These are phyloP conservation scores for Calyptomena viridis DNA, from an alignment of 2,113 vertebrate species.

Conservation along the genomic window DNA sequence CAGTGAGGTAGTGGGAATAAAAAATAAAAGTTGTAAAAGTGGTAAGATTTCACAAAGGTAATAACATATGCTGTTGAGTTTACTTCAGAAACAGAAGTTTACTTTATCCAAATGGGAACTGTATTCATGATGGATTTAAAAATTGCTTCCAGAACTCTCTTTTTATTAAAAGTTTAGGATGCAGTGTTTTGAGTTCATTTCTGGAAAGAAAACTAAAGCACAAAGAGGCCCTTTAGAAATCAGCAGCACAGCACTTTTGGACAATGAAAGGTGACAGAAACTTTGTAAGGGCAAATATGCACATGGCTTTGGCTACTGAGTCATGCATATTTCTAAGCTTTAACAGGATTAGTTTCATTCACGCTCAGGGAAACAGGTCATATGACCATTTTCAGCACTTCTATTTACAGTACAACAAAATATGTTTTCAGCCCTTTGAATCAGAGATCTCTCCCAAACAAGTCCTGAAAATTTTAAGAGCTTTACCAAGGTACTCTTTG, in stretches of 20 bases:
- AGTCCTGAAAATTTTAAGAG: background rate
- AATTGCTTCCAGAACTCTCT: background rate
- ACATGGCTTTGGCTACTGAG: background rate
- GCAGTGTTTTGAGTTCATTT: background rate
- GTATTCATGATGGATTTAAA: background rate
- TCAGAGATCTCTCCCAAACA: background rate
- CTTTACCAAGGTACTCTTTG: background rate
- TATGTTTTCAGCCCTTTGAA: background rate
- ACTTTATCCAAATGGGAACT: background rate
- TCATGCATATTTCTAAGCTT: conserved; percentile 51
- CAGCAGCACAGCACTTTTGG: background rate
- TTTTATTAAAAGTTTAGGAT: background rate
- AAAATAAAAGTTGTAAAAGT: background rate
- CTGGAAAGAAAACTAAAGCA: conserved; percentile 5
- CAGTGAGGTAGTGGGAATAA: background rate
- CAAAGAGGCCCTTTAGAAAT: background rate
- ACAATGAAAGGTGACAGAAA: conserved; percentile 18
- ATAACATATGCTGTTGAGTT: background rate
- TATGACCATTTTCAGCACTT: conserved; percentile 1
- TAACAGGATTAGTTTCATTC: conserved; percentile 41
- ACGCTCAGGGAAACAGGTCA: background rate
- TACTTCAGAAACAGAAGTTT: background rate
- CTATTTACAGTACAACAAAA: background rate
- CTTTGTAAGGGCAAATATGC: background rate
- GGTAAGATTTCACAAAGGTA: background rate